phyloP scores from a whole-genome alignment of 2,797 vertebrate genomes.

The Parambassis ranga region DNA sequence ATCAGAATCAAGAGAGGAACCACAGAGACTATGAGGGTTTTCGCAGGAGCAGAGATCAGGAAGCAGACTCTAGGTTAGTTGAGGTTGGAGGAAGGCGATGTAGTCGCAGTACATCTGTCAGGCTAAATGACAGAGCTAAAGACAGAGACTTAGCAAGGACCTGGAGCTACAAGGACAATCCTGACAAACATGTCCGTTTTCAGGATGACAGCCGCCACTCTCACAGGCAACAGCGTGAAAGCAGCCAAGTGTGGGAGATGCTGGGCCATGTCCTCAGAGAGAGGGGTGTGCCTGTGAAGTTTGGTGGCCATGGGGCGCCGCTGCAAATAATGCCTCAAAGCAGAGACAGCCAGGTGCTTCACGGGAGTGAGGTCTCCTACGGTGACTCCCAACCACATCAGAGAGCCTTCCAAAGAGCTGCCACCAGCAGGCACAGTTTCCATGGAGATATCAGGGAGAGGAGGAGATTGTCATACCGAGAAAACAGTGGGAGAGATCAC shows the following conservation, averaged over 20 bases:
- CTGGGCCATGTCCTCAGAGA: slow-evolving; percentile 67
- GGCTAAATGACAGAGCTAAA: slow-evolving; percentile 15
- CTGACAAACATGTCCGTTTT: slow-evolving; percentile 77
- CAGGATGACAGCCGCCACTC: slow-evolving; percentile 48
- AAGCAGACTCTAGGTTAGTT: background rate
- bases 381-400: slow-evolving; percentile 63
- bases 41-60: slow-evolving; percentile 8
- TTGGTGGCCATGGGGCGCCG: slow-evolving; percentile 48
- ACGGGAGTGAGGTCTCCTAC: slow-evolving; percentile 60
- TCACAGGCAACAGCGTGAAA: slow-evolving; percentile 16
- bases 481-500: slow-evolving; percentile 54
- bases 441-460: slow-evolving; percentile 69
- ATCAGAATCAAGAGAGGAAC: slow-evolving; percentile 13
- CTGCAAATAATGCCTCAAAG: slow-evolving; percentile 60
- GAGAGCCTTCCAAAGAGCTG: slow-evolving; percentile 67
- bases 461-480: slow-evolving; percentile 43
- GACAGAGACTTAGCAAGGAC: slow-evolving; percentile 48
- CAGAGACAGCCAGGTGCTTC: slow-evolving; percentile 61
- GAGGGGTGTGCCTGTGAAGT: slow-evolving; percentile 64
- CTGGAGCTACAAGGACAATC: slow-evolving; percentile 58
- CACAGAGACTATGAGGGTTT: background rate
- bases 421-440: slow-evolving; percentile 73
- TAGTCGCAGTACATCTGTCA: slow-evolving; percentile 54
- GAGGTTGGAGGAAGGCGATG: slow-evolving; percentile 26
- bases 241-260: slow-evolving; percentile 61